Base-by-base conservation (phyloP, 2,888 invertebrate genomes). In the Drosophila fulvimacula region DNA sequence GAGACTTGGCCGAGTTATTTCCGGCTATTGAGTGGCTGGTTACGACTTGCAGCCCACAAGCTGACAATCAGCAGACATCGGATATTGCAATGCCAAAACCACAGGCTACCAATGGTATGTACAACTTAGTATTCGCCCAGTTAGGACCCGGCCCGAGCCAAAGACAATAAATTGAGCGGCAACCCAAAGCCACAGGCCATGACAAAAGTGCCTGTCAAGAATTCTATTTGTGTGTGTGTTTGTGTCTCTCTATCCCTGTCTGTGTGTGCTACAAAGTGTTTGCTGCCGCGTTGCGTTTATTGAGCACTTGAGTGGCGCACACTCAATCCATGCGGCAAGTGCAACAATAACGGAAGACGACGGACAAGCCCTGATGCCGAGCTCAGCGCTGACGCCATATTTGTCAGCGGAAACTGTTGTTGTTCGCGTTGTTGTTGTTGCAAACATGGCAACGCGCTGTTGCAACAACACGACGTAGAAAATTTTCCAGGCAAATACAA, bases 241-340 rank as follows among this genome's bases (percentile, higher is more conserved):
- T 42, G 52, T 46, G 46, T 30, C 7, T 38, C 36, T 44, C 32
- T 30, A 13, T 13, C 38, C 38, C 46, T 24, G 24, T 27, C 2
- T 48, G 42, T 69, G 58, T 59, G 57, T 66, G 65, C 15, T 63
- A 39, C 24, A 60, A 60, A 61, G 68, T 63, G 55, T 46, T 48
- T 72, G 75, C 61, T 56, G 41, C 76, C 73, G 73, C 69, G 79
- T 53, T 61, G 79, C 73, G 88, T 87, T 87, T 87, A 87, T 84
- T 82, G 88, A 84, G 82, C 82, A 84, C 88, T 84, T 76, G 82
- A 84, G 76, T 69, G 78, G 49, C 67, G 62, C 56, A 49, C 80
- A 78, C 82, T 74, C 82, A 82, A 81, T 79, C 71, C 81, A 60
- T 60, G 55, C 69, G 70, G 73, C 69, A 66, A 73, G 58, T 77